Evolutionary conservation across 2,797 vertebrate species (phyloP).

Genomic region (Presbytis comata): DNA sequence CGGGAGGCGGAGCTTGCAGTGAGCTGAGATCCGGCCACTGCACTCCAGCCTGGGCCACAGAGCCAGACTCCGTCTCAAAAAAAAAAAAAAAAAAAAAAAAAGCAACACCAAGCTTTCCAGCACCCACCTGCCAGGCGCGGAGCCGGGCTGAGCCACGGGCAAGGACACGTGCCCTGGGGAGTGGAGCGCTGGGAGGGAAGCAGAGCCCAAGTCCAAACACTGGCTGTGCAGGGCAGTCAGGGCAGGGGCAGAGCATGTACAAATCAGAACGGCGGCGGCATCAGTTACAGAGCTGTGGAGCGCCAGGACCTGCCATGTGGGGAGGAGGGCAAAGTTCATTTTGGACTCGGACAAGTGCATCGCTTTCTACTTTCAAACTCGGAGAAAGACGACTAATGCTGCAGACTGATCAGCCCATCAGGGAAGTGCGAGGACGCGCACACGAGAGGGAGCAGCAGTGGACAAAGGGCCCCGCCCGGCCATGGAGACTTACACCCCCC

Average conservation of each 20-base stretch:
- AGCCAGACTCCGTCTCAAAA: too few species aligned
- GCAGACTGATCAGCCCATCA: neutral
- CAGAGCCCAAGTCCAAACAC: rapidly evolving
- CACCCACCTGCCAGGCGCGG: rapidly evolving
- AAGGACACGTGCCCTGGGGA: neutral
- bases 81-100: neutral
- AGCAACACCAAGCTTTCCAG: neutral
- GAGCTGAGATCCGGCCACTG: too few species aligned
- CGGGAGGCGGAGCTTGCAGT: too few species aligned
- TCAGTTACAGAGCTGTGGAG: rapidly evolving
- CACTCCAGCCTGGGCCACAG: too few species aligned
- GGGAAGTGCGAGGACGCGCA: neutral
- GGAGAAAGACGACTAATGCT: neutral
- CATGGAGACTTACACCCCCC: rapidly evolving
- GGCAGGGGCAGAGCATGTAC: neutral
- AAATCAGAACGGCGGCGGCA: rapidly evolving
- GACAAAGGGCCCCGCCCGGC: rapidly evolving
- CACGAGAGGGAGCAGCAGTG: rapidly evolving
- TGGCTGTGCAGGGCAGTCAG: rapidly evolving
- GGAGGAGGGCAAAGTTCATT: neutral
- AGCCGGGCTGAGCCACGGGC: neutral
- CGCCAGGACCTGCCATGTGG: too few species aligned
- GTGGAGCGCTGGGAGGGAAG: neutral
- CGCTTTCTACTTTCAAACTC: neutral
- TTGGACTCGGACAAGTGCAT: neutral